These are phyloP conservation scores for Centrocercus urophasianus DNA, from an alignment of 2,113 vertebrate species.

Conservation along the genomic window DNA sequence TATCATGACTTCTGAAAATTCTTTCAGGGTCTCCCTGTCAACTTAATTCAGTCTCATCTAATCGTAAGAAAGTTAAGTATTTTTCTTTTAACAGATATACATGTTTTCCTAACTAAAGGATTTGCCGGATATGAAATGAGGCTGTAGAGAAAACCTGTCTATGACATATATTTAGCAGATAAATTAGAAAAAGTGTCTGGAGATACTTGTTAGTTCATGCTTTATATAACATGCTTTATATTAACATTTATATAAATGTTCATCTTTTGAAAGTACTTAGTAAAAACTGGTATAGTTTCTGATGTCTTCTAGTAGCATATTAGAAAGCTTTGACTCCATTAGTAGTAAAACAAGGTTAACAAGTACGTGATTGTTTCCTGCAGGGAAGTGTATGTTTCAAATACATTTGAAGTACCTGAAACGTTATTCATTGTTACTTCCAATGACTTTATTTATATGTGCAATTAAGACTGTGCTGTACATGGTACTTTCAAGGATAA, in stretches of 20 bases:
- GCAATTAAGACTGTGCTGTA: neutral
- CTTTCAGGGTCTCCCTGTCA: neutral
- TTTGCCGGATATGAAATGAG: neutral
- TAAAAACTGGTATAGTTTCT: neutral
- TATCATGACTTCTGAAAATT: neutral
- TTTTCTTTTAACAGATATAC: neutral
- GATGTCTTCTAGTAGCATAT: neutral
- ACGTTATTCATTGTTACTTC: neutral
- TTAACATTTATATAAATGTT: neutral
- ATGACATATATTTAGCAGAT: neutral
- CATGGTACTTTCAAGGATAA: slow-evolving; percentile 8
- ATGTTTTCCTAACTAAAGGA: neutral
- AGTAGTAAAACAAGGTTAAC: neutral
- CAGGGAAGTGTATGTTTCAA: neutral
- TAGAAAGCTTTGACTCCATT: neutral
- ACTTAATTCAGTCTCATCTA: neutral
- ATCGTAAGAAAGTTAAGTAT: neutral
- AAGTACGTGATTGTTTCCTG: neutral
- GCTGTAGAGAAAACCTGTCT: neutral
- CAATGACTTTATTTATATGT: neutral
- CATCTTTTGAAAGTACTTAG: neutral
- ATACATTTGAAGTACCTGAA: neutral
- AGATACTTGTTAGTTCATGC: neutral
- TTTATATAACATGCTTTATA: neutral
- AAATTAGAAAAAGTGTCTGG: neutral